Evolutionary conservation across 2,888 invertebrate genomes (phyloP).

Genomic region (Oasisia sp.): DNA sequence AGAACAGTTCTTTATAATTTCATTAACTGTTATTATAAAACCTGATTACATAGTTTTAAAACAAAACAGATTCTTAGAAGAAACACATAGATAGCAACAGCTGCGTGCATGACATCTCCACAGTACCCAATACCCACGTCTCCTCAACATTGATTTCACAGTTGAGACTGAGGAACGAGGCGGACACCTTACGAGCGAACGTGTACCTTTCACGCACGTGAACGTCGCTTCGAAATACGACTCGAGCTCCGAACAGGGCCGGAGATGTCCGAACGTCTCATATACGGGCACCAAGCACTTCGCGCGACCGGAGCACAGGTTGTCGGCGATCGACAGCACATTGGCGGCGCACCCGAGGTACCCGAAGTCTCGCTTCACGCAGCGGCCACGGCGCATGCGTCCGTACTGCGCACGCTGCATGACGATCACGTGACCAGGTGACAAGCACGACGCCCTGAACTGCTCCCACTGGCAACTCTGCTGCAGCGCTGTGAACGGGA

Average conservation of each 20-base stretch:
- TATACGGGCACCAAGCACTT: background rate
- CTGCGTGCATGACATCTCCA: background rate
- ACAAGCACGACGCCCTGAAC: constrained; percentile 36
- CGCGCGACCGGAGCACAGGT: background rate
- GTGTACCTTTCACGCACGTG: background rate
- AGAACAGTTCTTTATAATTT: too few species aligned
- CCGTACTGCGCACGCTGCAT: constrained; percentile 39
- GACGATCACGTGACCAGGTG: constrained; percentile 34
- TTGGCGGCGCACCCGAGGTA: background rate
- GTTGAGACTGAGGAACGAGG: too few species aligned
- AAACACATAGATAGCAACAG: too few species aligned
- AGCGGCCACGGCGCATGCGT: constrained; percentile 40
- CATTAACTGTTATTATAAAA: too few species aligned
- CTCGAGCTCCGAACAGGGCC: background rate
- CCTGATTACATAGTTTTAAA: too few species aligned
- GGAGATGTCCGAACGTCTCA: background rate
- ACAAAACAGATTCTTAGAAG: too few species aligned
- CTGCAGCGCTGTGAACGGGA: background rate
- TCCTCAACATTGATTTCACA: background rate
- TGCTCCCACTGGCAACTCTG: constrained; percentile 35
- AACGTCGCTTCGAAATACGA: background rate
- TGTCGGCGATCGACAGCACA: background rate
- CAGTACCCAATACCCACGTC: too few species aligned
- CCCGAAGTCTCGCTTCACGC: constrained; percentile 34
- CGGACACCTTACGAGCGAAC: background rate